Evolutionary conservation across 64 coral and sea anemone species (phyloP).

Genomic region (Actinia tenebrosa): DNA sequence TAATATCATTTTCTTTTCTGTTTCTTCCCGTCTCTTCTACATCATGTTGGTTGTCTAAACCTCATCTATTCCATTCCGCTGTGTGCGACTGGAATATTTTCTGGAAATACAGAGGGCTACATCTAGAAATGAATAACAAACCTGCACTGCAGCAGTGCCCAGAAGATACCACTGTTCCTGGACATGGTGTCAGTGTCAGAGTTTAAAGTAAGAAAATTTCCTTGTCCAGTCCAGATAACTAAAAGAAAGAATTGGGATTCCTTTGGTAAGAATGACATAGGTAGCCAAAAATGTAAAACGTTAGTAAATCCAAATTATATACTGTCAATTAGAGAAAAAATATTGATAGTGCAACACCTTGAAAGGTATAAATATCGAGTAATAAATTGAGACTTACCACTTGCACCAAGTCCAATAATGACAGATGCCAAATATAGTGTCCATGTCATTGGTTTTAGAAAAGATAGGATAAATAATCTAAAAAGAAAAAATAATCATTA

Average conservation of each 20-base stretch:
- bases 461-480: conserved; percentile 86
- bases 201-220: conserved; percentile 89
- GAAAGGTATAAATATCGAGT: not conserved
- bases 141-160: conserved; percentile 95
- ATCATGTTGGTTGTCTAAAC: too few relatives aligned
- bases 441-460: conserved; percentile 68
- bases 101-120: not conserved
- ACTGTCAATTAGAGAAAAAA: too few relatives aligned
- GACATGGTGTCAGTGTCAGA: conserved; percentile 89
- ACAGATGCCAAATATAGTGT: conserved; percentile 82
- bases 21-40: too few relatives aligned
- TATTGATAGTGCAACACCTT: too few relatives aligned
- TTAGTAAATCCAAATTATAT: not conserved
- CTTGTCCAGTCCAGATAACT: conserved; percentile 99
- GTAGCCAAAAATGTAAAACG: not conserved
- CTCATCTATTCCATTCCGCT: too few relatives aligned
- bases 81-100: not conserved
- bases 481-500: not conserved
- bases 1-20: too few relatives aligned
- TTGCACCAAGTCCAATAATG: conserved; percentile 92
- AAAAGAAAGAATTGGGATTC: not conserved
- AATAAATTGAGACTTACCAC: conserved; percentile 37
- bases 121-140: not conserved
- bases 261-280: not conserved
- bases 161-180: conserved; percentile 98